A percentile compares a stretch with the other conserved stretches of the same genome.
Evolutionary conservation across 1,140 invertebrate genomes (phyloP).

Genomic region (Brachionus rubens): DNA sequence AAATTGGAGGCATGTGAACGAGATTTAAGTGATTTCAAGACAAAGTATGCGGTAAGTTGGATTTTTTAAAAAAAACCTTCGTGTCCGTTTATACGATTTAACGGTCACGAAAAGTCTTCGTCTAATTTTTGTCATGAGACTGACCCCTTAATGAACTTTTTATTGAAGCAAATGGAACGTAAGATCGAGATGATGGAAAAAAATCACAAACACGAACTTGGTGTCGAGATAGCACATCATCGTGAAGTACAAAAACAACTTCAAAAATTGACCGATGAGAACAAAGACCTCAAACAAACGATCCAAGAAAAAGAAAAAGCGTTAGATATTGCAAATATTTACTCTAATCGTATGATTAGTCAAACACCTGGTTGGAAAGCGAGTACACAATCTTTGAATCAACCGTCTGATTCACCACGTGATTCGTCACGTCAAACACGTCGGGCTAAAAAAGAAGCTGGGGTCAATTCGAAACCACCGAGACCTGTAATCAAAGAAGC

Average conservation of each 20-base stretch:
- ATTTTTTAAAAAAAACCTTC: background rate
- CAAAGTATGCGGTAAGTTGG: background rate
- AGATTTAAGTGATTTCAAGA: background rate
- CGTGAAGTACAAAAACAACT: slow-evolving; percentile 19
- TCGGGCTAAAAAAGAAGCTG: background rate
- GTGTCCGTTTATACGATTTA: background rate
- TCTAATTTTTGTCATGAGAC: background rate
- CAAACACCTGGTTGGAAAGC: slow-evolving; percentile 2
- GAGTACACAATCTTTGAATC: slow-evolving; percentile 31
- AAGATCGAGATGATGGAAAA: slow-evolving; percentile 41
- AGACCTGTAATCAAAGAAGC: background rate
- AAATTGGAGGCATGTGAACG: slow-evolving; percentile 2
- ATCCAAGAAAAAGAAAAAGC: slow-evolving; percentile 28
- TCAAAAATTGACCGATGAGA: slow-evolving; percentile 36
- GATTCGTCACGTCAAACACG: background rate
- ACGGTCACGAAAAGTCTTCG: background rate
- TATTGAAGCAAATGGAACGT: slow-evolving; percentile 7
- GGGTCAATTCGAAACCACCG: background rate
- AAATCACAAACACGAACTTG: slow-evolving; percentile 42
- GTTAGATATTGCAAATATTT: slow-evolving; percentile 40
- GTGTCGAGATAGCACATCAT: slow-evolving; percentile 35
- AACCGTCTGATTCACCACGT: background rate
- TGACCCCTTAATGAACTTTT: background rate
- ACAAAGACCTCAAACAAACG: slow-evolving; percentile 4
- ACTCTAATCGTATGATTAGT: background rate